Conservation (phyloP, 2,797 vertebrate genomes). For the Bovichtus diacanthus region DNA sequence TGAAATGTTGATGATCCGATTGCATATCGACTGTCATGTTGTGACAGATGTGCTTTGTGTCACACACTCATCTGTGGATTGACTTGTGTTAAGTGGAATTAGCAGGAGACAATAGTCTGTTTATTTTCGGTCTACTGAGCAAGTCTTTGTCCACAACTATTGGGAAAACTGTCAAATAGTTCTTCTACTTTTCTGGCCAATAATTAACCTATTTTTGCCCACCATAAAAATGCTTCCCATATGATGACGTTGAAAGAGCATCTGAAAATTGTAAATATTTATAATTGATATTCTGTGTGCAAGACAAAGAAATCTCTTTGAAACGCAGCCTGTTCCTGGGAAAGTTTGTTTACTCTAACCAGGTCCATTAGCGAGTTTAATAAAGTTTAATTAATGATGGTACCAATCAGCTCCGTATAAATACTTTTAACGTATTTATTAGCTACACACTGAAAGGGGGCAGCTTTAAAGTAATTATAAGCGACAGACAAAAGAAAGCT, state of each 20-base stretch:
- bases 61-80: conserved; percentile 14
- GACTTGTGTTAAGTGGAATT: conserved; percentile 14
- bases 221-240: neutral
- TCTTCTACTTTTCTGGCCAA: neutral
- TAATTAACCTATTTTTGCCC: neutral
- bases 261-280: conserved; percentile 40
- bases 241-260: conserved; percentile 19
- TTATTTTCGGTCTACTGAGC: neutral
- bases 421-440: conserved; percentile 39
- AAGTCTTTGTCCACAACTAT: neutral
- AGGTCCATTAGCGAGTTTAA: neutral
- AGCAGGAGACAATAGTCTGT: neutral
- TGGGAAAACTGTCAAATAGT: neutral
- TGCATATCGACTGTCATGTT: conserved; percentile 16
- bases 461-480: conserved; percentile 18
- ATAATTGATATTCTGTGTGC: conserved; percentile 1
- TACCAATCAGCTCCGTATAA: conserved; percentile 22
- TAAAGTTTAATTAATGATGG: neutral
- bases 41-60: conserved; percentile 25
- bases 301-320: conserved; percentile 5
- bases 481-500: neutral
- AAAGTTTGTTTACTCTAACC: conserved; percentile 27
- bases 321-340: conserved; percentile 8
- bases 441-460: conserved; percentile 11
- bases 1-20: conserved; percentile 17